Conservation (phyloP, 1,140 invertebrate species). For the Ostrea denselamellosa region DNA sequence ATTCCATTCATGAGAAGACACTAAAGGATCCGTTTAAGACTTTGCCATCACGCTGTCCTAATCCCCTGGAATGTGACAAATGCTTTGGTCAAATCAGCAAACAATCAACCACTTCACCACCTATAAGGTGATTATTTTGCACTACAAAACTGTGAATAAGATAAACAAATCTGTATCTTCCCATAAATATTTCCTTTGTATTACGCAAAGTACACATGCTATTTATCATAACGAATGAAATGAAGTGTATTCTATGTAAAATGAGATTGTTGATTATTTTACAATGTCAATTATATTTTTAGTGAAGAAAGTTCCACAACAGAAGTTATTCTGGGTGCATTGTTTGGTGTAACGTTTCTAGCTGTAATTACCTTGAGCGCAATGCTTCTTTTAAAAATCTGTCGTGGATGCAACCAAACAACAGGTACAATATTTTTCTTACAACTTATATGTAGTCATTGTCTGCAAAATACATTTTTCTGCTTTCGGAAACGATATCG, state of each 20-base stretch:
- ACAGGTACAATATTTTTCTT: neutral
- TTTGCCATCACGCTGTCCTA: neutral
- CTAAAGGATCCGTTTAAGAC: neutral
- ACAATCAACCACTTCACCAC: neutral
- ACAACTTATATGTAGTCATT: too few relatives aligned
- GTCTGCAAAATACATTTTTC: too few relatives aligned
- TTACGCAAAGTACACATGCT: too few relatives aligned
- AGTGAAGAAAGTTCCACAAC: neutral
- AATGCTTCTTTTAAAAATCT: neutral
- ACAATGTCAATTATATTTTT: too few relatives aligned
- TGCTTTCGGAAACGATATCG: too few relatives aligned
- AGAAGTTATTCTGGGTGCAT: neutral
- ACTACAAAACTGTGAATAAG: too few relatives aligned
- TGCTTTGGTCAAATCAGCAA: neutral
- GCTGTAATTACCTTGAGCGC: neutral
- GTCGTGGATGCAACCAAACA: neutral
- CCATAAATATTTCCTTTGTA: too few relatives aligned
- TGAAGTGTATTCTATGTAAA: too few relatives aligned
- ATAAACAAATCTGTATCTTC: too few relatives aligned
- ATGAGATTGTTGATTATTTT: too few relatives aligned
- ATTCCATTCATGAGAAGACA: neutral
- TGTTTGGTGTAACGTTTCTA: neutral
- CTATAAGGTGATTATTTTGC: neutral
- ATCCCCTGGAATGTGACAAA: neutral
- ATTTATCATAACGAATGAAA: too few relatives aligned